phyloP scores from a whole-genome alignment of 2,888 invertebrate species.

The Epirrhoe tristata region DNA sequence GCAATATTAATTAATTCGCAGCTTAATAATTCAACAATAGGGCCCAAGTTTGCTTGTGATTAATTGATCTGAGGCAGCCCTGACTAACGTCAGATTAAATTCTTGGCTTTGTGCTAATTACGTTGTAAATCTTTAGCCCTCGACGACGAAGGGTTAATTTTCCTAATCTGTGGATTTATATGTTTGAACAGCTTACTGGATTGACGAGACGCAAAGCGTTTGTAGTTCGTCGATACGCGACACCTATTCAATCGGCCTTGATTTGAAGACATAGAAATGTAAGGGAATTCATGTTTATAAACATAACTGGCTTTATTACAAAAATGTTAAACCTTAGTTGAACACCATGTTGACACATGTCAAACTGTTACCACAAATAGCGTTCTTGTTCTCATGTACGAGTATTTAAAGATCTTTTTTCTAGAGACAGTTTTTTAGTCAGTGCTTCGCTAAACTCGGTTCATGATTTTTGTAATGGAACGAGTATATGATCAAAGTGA shows the following conservation, averaged over 20 bases:
- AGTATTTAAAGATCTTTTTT: too few species aligned
- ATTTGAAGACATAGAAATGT: too few species aligned
- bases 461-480: too few species aligned
- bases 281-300: too few species aligned
- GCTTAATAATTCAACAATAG: constrained; percentile 51
- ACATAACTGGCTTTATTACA: too few species aligned
- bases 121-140: constrained; percentile 42
- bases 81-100: constrained; percentile 48
- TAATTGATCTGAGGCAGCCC: constrained; percentile 47
- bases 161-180: constrained; percentile 31
- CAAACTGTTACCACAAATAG: too few species aligned
- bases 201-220: not conserved
- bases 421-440: too few species aligned
- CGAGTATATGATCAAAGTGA: too few species aligned
- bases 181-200: constrained; percentile 21
- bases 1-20: constrained; percentile 56
- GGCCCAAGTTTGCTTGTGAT: constrained; percentile 48
- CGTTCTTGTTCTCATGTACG: too few species aligned
- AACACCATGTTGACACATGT: too few species aligned
- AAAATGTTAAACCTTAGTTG: too few species aligned
- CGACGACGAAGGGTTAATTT: constrained; percentile 43
- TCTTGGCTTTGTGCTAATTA: constrained; percentile 43
- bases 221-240: not conserved
- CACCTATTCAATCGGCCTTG: not conserved
- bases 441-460: too few species aligned